Conservation (phyloP, 1,140 invertebrate genomes). For the Tetragnatha versicolor region DNA sequence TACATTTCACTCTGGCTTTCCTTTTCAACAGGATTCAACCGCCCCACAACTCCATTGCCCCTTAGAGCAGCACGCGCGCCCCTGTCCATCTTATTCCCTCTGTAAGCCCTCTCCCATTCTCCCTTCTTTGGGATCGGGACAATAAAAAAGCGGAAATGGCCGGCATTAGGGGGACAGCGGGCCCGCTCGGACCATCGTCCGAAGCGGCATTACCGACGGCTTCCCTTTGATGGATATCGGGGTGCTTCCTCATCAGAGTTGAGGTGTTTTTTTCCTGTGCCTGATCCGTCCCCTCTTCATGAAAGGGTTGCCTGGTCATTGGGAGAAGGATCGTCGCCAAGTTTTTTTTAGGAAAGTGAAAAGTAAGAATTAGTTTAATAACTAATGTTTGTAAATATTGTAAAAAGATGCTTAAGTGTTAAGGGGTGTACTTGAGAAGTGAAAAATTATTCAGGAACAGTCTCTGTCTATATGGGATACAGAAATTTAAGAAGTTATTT, state of each 20-base stretch:
- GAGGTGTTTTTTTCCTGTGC: no score
- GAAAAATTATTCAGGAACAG: no score
- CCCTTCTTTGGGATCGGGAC: neutral
- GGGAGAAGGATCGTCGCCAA: no score
- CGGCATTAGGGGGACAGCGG: conserved; percentile 26
- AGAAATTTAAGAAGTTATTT: no score
- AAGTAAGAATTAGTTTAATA: no score
- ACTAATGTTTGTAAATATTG: no score
- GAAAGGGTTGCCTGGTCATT: conserved; percentile 10
- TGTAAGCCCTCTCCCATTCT: neutral
- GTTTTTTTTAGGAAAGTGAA: no score
- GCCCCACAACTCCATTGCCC: neutral
- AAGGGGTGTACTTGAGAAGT: no score
- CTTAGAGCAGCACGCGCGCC: no score
- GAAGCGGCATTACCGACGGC: conserved; percentile 10
- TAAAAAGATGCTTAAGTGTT: no score
- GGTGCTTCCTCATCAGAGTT: conserved; percentile 29
- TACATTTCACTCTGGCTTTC: neutral
- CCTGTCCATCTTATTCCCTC: neutral
- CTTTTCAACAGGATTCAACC: neutral
- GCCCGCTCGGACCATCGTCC: conserved; percentile 29
- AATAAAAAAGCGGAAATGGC: conserved; percentile 52
- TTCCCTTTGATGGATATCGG: conserved; percentile 46
- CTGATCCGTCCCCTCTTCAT: neutral
- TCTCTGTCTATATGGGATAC: no score